Percentiles rank a stretch among this genome's conserved stretches.
Evolutionary conservation across 30 jellyfish, hydroid and myxozoan genomes (phyloP).

Genomic region (Hydra vulgaris): DNA sequence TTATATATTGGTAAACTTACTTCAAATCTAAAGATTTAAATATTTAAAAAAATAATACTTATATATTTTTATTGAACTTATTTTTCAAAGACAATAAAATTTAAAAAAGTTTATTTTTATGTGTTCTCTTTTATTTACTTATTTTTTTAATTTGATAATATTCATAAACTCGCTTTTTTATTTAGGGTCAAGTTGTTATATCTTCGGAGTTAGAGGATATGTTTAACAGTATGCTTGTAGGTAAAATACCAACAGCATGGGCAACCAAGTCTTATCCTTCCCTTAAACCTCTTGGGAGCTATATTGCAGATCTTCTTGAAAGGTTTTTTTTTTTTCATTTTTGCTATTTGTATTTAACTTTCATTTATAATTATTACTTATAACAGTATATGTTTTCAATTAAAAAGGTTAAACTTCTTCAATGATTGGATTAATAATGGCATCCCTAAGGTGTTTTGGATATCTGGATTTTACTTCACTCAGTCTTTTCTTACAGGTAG

Average conservation of each 20-base stretch:
- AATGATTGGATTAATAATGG: constrained; percentile 91
- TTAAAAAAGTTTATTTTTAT: no score
- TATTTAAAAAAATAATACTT: no score
- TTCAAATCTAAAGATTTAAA: no score
- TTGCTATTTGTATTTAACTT: background rate
- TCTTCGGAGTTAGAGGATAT: constrained; percentile 78
- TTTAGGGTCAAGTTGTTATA: constrained; percentile 83
- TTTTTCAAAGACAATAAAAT: no score
- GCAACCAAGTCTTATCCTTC: constrained; percentile 97
- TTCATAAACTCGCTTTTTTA: no score
- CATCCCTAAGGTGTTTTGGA: constrained; percentile 90
- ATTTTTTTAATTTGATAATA: no score
- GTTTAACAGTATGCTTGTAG: constrained; percentile 73
- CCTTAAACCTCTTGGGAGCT: constrained; percentile 87
- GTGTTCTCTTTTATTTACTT: no score
- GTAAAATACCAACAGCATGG: constrained; percentile 97
- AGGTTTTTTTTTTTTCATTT: constrained; percentile 43
- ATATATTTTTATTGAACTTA: no score
- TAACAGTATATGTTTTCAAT: no score
- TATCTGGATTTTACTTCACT: constrained; percentile 91
- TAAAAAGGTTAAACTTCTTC: constrained; percentile 58
- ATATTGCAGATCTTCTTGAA: constrained; percentile 72
- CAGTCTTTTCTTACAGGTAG: constrained; percentile 93
- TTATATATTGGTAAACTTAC: no score
- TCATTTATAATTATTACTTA: background rate